Evolutionary conservation across 2,888 invertebrate species (phyloP).

Genomic region (Cephus nigrinus): DNA sequence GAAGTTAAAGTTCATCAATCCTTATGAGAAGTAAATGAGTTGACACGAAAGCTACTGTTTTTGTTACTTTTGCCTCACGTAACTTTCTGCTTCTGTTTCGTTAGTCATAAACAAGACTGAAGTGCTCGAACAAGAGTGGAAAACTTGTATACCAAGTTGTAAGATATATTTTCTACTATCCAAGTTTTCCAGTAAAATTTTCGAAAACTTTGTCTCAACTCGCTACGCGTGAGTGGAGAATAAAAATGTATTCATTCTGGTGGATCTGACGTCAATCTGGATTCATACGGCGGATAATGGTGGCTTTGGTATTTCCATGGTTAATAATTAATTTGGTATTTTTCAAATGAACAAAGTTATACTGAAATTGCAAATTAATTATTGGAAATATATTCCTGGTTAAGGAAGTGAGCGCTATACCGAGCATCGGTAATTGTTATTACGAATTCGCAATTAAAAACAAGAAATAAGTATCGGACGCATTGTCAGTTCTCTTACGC

Average conservation of each 20-base stretch:
- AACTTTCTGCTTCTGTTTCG: background rate
- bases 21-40: background rate
- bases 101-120: background rate
- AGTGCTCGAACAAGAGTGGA: background rate
- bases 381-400: background rate
- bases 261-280: background rate
- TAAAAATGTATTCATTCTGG: background rate
- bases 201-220: background rate
- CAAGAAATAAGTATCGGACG: no score
- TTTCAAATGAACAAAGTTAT: background rate
- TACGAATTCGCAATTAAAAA: no score
- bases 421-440: no score
- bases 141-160: background rate
- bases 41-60: background rate
- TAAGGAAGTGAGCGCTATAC: background rate
- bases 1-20: background rate
- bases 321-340: background rate
- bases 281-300: background rate
- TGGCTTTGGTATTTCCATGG: background rate
- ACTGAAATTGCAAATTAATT: background rate
- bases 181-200: background rate
- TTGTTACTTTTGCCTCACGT: background rate
- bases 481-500: background rate
- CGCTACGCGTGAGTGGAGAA: background rate
- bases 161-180: background rate